Base-by-base conservation (phyloP, 2,888 invertebrate species). In the Andrena dorsata region DNA sequence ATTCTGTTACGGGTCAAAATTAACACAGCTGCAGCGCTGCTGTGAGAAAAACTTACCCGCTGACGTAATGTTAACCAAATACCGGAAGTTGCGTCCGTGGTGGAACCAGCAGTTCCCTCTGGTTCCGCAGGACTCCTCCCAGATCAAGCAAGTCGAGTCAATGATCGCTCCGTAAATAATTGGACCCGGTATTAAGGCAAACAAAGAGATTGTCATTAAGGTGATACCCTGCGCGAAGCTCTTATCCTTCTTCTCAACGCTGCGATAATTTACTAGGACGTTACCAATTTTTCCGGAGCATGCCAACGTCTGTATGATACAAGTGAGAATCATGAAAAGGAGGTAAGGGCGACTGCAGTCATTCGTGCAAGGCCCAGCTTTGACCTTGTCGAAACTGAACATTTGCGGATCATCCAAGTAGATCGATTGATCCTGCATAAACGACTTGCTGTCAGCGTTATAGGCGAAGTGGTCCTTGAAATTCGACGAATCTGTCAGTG, bases 121-220 rank as follows among this genome's bases (percentile, higher is more conserved):
- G 28, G 94, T 93, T 0, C 95, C 95, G 88, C 96, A 96, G 6
- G 95, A 95, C 71, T 95, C 94, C 47, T 96, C 96, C 97, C 96
- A 97, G 28, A 96, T 95, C 51, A 96, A 90, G 84, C 97, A 97
- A 0, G 96, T 95, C 13, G 95, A 95, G 91, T 97, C 96, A 89
- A 95, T 96, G 65, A 97, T 95, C 16, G 95, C 95, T 0, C 97
- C 97, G 84, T 95, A 95, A 61, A 97, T 93, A 74, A 97, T 96
- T 0, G 97, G 97, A 5, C 96, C 96, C 0, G 97, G 97, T 80
- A 96, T 96, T 77, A 96, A 94, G 1, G 96, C 96, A 86, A 96
- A 95, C 30, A 96, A 88, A 66, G 96, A 96, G 64, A 96, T 92
- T 90, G 96, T 93, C 93, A 96, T 95, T 0, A 96, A 93, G 0